Conservation (phyloP, 2,888 invertebrate species). For the Miltochrista miniata region DNA sequence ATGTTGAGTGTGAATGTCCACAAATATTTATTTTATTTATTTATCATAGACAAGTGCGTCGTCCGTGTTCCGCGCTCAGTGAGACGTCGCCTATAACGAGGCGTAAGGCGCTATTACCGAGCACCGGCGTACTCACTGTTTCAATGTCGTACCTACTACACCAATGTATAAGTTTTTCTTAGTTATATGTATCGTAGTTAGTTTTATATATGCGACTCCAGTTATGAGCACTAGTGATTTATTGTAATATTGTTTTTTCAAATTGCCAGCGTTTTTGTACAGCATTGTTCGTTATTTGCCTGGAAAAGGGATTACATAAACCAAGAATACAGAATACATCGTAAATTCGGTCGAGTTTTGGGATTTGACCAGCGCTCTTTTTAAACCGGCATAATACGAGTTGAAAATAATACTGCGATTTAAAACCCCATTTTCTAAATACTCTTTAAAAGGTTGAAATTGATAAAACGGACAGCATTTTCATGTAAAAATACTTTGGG, state of each 20-base stretch:
- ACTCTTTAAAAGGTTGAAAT: neutral
- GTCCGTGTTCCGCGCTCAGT: constrained; percentile 2
- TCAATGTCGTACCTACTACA: constrained; percentile 19
- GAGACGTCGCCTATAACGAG: constrained; percentile 26
- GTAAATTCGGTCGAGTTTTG: constrained; percentile 2
- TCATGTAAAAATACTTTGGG: constrained; percentile 5
- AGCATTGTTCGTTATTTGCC: too few species aligned
- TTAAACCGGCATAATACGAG: too few species aligned
- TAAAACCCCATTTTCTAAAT: neutral
- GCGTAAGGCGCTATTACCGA: constrained; percentile 27
- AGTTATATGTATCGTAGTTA: constrained; percentile 3
- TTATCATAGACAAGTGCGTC: too few species aligned
- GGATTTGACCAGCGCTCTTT: too few species aligned
- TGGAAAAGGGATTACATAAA: too few species aligned
- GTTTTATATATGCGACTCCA: too few species aligned
- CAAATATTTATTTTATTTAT: too few species aligned
- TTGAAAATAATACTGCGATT: too few species aligned
- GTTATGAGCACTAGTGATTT: too few species aligned
- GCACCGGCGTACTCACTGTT: constrained; percentile 30
- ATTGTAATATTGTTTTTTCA: too few species aligned
- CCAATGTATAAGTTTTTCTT: constrained; percentile 11
- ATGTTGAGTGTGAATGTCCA: too few species aligned
- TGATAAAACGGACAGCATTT: constrained; percentile 2
- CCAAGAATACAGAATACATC: constrained; percentile 4
- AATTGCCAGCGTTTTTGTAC: too few species aligned